Evolutionary conservation across 2,888 invertebrate species (phyloP).

Genomic region (Sthenelais limicola): DNA sequence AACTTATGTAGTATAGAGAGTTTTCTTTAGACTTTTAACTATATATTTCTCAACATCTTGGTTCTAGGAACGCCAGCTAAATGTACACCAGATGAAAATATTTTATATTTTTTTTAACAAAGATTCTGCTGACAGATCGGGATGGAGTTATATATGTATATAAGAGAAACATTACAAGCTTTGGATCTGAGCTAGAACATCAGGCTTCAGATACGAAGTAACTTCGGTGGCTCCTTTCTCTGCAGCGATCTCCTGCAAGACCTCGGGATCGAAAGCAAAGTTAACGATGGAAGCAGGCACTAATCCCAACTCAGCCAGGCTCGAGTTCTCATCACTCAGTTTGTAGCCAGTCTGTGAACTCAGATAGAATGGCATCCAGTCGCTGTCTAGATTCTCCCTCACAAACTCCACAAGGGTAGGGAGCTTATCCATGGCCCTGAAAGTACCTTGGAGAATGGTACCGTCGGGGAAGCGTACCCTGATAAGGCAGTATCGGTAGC

Average conservation of each 20-base stretch:
- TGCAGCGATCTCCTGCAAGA: constrained; percentile 61
- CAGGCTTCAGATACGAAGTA: constrained; percentile 80
- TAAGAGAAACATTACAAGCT: constrained; percentile 36
- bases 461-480: constrained; percentile 87
- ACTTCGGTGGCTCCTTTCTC: constrained; percentile 56
- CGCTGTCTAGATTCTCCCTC: constrained; percentile 81
- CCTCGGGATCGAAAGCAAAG: constrained; percentile 79
- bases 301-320: constrained; percentile 83
- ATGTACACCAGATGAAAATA: too few relatives aligned
- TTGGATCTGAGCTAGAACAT: constrained; percentile 77
- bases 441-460: constrained; percentile 82
- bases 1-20: too few relatives aligned
- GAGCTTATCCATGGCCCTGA: constrained; percentile 86
- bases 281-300: constrained; percentile 87
- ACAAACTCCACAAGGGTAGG: constrained; percentile 84
- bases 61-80: too few relatives aligned
- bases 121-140: too few relatives aligned
- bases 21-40: too few relatives aligned
- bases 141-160: background rate
- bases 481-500: constrained; percentile 82
- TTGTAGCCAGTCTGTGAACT: constrained; percentile 80
- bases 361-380: constrained; percentile 80
- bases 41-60: too few relatives aligned
- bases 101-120: too few relatives aligned
- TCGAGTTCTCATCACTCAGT: constrained; percentile 79